Percentiles rank a stretch among this genome's conserved stretches.
phyloP scores from a whole-genome alignment of 2,888 invertebrate genomes.

The Hydraecia micacea region DNA sequence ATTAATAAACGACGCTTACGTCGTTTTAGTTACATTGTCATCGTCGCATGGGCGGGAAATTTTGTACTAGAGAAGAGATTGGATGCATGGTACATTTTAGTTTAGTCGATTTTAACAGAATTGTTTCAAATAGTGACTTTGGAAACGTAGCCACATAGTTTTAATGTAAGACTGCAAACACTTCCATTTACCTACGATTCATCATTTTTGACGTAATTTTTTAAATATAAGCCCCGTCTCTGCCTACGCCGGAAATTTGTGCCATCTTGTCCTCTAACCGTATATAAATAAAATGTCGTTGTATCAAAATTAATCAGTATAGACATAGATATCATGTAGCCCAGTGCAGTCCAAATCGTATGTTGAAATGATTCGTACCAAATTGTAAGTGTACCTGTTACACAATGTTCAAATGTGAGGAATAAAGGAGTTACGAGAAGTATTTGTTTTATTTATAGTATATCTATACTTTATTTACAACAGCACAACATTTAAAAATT shows the following conservation, averaged over 20 bases:
- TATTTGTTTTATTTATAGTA: conserved; percentile 63
- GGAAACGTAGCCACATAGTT: conserved; percentile 46
- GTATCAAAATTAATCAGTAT: conserved; percentile 55
- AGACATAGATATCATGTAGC: conserved; percentile 52
- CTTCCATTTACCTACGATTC: conserved; percentile 45
- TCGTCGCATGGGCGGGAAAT: conserved; percentile 26
- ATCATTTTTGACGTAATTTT: conserved; percentile 23
- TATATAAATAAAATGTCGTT: conserved; percentile 38
- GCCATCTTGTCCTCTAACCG: conserved; percentile 55
- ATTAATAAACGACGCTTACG: conserved; percentile 28
- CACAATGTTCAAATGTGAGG: conserved; percentile 84
- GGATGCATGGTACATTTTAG: conserved; percentile 52
- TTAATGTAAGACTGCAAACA: conserved; percentile 51
- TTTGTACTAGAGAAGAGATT: conserved; percentile 52
- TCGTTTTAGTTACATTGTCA: conserved; percentile 37
- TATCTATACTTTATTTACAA: conserved; percentile 22
- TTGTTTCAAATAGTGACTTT: conserved; percentile 40
- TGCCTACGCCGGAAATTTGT: conserved; percentile 52
- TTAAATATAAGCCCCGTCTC: conserved; percentile 26
- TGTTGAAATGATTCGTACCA: conserved; percentile 68
- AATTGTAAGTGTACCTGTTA: conserved; percentile 83
- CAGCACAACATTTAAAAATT: conserved; percentile 18
- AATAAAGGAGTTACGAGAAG: conserved; percentile 80
- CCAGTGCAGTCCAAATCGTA: conserved; percentile 70
- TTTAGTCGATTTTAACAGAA: conserved; percentile 49